Conservation (phyloP, 2,888 invertebrate genomes). For the Parochlus steinenii region DNA sequence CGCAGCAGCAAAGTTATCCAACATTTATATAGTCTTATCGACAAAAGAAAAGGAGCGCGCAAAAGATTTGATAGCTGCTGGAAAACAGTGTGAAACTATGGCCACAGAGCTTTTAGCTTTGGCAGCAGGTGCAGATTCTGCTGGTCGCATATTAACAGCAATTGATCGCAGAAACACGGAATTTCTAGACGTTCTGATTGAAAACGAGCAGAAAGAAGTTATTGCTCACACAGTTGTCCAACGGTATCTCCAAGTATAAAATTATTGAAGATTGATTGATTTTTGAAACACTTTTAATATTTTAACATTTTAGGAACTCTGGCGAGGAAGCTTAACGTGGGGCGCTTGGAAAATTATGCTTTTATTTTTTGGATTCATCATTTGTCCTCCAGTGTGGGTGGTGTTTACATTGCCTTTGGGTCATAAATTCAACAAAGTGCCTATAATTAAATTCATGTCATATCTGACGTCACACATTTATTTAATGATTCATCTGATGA, state of each 20-base stretch:
- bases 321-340: constrained; percentile 96
- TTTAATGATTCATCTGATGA: constrained; percentile 80
- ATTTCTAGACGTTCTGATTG: constrained; percentile 90
- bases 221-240: constrained; percentile 96
- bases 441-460: constrained; percentile 99
- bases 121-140: constrained; percentile 86
- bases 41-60: constrained; percentile 97
- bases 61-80: constrained; percentile 87
- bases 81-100: constrained; percentile 94
- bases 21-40: constrained; percentile 73
- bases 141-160: constrained; percentile 85
- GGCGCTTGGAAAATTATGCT: constrained; percentile 87
- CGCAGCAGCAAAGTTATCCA: constrained; percentile 93
- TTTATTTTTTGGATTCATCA: constrained; percentile 78
- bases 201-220: constrained; percentile 96
- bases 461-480: constrained; percentile 98
- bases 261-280: constrained; percentile 22
- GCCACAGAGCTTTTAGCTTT: constrained; percentile 89
- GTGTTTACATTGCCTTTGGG: constrained; percentile 88
- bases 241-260: constrained; percentile 74
- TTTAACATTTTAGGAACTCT: constrained; percentile 60
- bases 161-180: constrained; percentile 88
- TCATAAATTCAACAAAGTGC: constrained; percentile 93
- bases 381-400: constrained; percentile 93
- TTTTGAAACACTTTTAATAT: constrained; percentile 12